Conservation (phyloP, 2,888 invertebrate genomes). For the Myopa tessellatipennis region DNA sequence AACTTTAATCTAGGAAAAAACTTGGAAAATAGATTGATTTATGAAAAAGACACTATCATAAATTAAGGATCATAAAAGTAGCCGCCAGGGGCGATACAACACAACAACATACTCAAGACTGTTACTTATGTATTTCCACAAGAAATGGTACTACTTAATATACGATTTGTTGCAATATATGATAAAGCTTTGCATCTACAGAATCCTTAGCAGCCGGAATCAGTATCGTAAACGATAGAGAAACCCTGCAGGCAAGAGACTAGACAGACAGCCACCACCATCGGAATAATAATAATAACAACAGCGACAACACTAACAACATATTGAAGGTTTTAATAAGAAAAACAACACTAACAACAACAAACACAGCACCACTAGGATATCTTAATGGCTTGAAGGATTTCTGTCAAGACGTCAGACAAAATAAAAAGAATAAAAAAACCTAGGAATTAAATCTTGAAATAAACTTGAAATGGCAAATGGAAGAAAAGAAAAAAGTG, state of each 20-base stretch:
- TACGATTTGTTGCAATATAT: no score
- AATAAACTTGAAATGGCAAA: background rate
- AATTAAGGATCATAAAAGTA: no score
- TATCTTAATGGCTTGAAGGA: conserved; percentile 7
- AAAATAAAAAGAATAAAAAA: background rate
- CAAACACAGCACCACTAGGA: background rate
- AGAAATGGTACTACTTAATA: no score
- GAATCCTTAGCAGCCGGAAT: no score
- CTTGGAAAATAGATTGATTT: no score
- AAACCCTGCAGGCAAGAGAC: background rate
- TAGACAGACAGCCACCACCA: background rate
- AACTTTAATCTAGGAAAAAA: no score
- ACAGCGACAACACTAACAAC: no score
- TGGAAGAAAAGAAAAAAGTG: background rate
- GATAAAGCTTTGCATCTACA: no score
- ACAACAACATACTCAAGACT: no score
- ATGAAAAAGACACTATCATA: no score
- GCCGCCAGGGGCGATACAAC: no score
- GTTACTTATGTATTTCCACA: no score
- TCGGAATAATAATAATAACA: background rate
- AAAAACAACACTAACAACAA: background rate
- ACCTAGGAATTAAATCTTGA: background rate
- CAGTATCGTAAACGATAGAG: background rate
- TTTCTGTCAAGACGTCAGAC: conserved; percentile 1
- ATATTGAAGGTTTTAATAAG: background rate